phyloP scores from a whole-genome alignment of 2,888 invertebrate genomes.

The Lobophora halterata region DNA sequence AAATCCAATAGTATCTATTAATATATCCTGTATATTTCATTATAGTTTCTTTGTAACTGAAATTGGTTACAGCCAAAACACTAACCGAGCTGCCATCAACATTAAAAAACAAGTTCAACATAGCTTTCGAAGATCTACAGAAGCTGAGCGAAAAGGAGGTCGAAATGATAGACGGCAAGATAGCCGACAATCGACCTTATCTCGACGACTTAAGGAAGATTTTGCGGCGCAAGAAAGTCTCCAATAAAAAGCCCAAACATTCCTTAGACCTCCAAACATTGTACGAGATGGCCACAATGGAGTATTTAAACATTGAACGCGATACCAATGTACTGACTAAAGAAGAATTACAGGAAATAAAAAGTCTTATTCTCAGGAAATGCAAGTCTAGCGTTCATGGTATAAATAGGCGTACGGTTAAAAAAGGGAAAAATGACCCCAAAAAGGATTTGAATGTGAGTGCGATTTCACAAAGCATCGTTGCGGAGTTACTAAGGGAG shows the following conservation, averaged over 20 bases:
- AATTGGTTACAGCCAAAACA: conserved; percentile 28
- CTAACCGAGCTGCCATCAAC: conserved; percentile 38
- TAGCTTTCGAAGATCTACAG: conserved; percentile 47
- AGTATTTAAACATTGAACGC: conserved; percentile 40
- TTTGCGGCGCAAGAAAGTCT: conserved; percentile 46
- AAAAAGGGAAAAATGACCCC: conserved; percentile 22
- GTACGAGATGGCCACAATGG: conserved; percentile 59
- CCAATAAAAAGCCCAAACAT: conserved; percentile 41
- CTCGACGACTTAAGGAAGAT: conserved; percentile 59
- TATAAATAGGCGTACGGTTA: conserved; percentile 48
- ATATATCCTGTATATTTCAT: no score
- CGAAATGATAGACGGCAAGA: conserved; percentile 63
- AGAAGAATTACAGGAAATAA: conserved; percentile 56
- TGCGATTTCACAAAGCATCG: conserved; percentile 50
- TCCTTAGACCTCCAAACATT: conserved; percentile 53
- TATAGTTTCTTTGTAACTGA: no score
- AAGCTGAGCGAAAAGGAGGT: conserved; percentile 58
- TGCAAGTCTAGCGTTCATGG: conserved; percentile 57
- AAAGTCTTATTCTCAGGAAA: conserved; percentile 53
- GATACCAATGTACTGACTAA: conserved; percentile 52
- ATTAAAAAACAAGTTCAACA: conserved; percentile 48
- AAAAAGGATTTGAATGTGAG: conserved; percentile 13
- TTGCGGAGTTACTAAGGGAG: conserved; percentile 45
- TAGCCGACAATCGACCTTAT: conserved; percentile 58
- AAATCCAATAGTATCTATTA: no score